Conservation (phyloP, 2,888 invertebrate genomes). For the Notodonta ziczac region DNA sequence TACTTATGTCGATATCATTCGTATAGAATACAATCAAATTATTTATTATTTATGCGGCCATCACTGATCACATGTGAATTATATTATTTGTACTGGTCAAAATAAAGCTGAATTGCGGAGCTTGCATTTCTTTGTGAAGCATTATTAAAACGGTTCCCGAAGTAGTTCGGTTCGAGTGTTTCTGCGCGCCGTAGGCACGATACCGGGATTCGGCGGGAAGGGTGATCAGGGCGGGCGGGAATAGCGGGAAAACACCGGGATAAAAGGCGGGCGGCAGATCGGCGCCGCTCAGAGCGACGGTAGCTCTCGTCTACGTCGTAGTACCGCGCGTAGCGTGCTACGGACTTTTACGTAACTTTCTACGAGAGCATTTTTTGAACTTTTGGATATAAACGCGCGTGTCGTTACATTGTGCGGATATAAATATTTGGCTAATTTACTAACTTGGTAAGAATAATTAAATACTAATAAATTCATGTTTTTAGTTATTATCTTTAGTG, state of each 20-base stretch:
- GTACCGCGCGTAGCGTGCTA: conserved; percentile 49
- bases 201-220: conserved; percentile 38
- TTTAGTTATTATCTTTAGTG: neutral
- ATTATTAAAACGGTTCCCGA: conserved; percentile 36
- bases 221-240: conserved; percentile 33
- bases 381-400: conserved; percentile 15
- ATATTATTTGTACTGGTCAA: neutral
- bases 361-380: conserved; percentile 27
- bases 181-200: conserved; percentile 12
- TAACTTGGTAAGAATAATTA: conserved; percentile 40
- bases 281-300: conserved; percentile 63
- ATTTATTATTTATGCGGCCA: no score
- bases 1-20: no score
- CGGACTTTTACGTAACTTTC: conserved; percentile 54
- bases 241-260: conserved; percentile 28
- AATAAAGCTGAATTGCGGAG: conserved; percentile 25
- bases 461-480: conserved; percentile 22
- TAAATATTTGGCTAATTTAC: conserved; percentile 21
- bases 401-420: conserved; percentile 26
- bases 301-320: conserved; percentile 59
- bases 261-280: conserved; percentile 66
- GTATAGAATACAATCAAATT: no score
- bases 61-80: no score
- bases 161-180: conserved; percentile 28
- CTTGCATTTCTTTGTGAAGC: conserved; percentile 26